These are phyloP conservation scores for Odocoileus virginianus DNA, from an alignment of 2,113 vertebrate genomes.

Conservation along the genomic window DNA sequence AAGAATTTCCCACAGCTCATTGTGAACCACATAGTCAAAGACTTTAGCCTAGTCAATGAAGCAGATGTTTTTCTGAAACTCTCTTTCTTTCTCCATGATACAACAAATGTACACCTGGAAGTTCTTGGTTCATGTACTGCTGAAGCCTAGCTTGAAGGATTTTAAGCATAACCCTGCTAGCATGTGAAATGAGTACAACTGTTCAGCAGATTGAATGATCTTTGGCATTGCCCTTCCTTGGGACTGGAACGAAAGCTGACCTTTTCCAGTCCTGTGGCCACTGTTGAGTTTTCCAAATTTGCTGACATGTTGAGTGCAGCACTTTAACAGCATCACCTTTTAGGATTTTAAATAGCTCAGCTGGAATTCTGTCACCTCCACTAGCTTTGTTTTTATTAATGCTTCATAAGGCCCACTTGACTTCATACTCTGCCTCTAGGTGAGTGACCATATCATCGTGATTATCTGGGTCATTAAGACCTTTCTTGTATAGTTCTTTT, in stretches of 20 bases:
- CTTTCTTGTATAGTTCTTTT: background rate
- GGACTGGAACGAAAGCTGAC: background rate
- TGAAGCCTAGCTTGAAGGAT: background rate
- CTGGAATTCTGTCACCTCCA: background rate
- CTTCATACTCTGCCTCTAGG: background rate
- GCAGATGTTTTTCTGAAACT: background rate
- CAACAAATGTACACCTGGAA: background rate
- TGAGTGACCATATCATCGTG: background rate
- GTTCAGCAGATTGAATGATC: rapidly evolving
- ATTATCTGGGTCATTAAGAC: background rate
- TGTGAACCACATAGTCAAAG: background rate
- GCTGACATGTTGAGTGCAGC: background rate
- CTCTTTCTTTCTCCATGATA: background rate
- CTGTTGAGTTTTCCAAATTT: background rate
- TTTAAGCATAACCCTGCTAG: background rate
- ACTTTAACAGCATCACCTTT: background rate
- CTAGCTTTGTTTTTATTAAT: background rate
- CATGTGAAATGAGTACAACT: background rate
- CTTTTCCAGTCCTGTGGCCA: background rate
- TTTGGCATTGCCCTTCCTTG: background rate
- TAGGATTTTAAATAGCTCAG: background rate
- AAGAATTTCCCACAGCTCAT: background rate
- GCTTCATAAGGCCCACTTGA: background rate
- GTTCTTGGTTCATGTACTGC: background rate
- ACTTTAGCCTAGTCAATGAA: background rate